These are phyloP conservation scores for Danaus chrysippus DNA, from an alignment of 2,888 invertebrate species.

Conservation along the genomic window DNA sequence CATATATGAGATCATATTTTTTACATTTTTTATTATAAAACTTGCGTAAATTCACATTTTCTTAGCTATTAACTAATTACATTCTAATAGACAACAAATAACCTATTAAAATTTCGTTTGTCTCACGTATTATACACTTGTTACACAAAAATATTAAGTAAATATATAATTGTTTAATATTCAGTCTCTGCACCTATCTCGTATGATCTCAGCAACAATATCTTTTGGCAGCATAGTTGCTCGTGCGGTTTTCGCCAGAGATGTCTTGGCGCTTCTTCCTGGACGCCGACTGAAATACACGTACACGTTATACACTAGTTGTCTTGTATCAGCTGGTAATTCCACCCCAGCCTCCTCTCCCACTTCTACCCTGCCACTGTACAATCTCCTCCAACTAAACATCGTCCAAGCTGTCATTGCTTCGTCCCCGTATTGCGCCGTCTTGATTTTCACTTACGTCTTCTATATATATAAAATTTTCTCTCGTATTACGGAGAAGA, in stretches of 20 bases:
- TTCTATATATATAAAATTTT: conserved; percentile 3
- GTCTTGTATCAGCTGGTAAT: conserved; percentile 68
- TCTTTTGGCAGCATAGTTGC: conserved; percentile 72
- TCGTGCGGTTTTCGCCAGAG: conserved; percentile 64
- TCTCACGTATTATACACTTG: neutral
- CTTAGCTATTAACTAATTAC: too few relatives aligned
- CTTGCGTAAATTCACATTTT: too few relatives aligned
- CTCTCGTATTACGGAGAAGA: neutral
- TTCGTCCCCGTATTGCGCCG: conserved; percentile 75
- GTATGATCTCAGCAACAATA: conserved; percentile 68
- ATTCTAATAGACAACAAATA: too few relatives aligned
- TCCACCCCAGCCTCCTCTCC: conserved; percentile 59
- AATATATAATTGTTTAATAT: neutral
- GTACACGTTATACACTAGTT: conserved; percentile 71
- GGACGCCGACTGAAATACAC: conserved; percentile 69
- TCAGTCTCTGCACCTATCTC: conserved; percentile 59
- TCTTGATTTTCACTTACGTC: conserved; percentile 42
- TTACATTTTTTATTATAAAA: too few relatives aligned
- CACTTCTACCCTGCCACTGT: conserved; percentile 55
- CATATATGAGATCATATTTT: neutral
- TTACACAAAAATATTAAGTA: neutral
- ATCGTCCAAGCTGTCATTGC: conserved; percentile 77
- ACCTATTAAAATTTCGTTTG: too few relatives aligned
- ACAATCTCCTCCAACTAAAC: conserved; percentile 73
- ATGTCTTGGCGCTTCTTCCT: conserved; percentile 62